Evolutionary conservation across 2,888 invertebrate species (phyloP).

Genomic region (Strigamia transsilvanica): DNA sequence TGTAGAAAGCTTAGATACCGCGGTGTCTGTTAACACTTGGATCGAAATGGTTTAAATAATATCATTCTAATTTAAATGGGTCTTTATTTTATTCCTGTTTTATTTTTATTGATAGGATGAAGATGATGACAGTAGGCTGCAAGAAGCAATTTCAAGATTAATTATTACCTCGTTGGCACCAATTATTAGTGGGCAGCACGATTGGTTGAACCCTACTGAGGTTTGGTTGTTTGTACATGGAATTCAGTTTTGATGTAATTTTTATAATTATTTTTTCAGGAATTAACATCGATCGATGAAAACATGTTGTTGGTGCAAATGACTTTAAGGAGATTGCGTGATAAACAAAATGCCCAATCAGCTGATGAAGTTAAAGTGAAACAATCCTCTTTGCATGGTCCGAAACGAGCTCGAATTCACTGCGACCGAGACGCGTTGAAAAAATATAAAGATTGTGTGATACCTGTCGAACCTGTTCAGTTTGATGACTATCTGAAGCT

Average conservation of each 20-base stretch:
- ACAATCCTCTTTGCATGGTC: neutral
- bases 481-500: neutral
- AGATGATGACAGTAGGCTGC: conserved; percentile 69
- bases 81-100: neutral
- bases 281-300: neutral
- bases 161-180: conserved; percentile 67
- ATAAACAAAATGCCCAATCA: neutral
- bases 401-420: neutral
- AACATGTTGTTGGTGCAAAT: neutral
- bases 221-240: conserved; percentile 5
- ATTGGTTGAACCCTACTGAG: conserved; percentile 56
- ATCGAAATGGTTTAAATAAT: conserved; percentile 72
- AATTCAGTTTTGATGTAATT: neutral
- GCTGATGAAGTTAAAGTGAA: neutral
- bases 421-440: neutral
- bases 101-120: conserved; percentile 55
- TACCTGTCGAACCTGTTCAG: neutral
- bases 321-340: neutral
- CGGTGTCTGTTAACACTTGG: conserved; percentile 77
- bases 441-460: neutral
- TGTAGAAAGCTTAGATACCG: conserved; percentile 75
- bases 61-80: neutral
- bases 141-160: conserved; percentile 75
- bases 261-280: neutral
- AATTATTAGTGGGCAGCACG: neutral